Conservation (phyloP, 1,140 invertebrate species). For the Zaprionus ghesquierei region DNA sequence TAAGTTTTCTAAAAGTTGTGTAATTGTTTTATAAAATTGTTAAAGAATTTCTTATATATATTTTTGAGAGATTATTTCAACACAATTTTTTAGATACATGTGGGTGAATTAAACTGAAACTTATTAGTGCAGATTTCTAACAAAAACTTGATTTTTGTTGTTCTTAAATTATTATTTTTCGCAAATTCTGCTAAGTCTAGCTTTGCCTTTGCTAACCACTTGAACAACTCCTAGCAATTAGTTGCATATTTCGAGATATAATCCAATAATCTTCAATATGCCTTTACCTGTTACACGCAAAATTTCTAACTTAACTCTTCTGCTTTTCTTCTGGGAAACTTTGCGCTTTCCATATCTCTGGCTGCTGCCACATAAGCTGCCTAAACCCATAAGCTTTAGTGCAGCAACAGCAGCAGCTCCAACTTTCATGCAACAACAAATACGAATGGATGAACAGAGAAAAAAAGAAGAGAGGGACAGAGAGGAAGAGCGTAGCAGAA, state of each 20-base stretch:
- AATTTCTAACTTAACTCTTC: not conserved
- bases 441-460: constrained; percentile 1
- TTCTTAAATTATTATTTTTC: too few species aligned
- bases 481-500: constrained; percentile 20
- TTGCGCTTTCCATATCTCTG: constrained; percentile 4
- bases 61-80: too few species aligned
- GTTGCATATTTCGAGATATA: not conserved
- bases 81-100: too few species aligned
- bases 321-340: not conserved
- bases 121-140: too few species aligned
- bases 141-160: too few species aligned
- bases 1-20: too few species aligned
- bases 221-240: not conserved
- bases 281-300: constrained; percentile 1
- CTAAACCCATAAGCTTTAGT: constrained; percentile 42
- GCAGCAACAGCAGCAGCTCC: constrained; percentile 22
- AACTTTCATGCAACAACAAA: constrained; percentile 41
- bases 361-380: constrained; percentile 30
- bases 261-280: not conserved
- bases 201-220: not conserved
- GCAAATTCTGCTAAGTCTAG: not conserved
- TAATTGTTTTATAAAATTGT: too few species aligned
- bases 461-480: constrained; percentile 19
- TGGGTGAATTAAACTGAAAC: too few species aligned
- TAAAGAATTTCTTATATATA: too few species aligned